Evolutionary conservation across 2,113 vertebrate species (phyloP).

Genomic region (Eupsittula cactorum): DNA sequence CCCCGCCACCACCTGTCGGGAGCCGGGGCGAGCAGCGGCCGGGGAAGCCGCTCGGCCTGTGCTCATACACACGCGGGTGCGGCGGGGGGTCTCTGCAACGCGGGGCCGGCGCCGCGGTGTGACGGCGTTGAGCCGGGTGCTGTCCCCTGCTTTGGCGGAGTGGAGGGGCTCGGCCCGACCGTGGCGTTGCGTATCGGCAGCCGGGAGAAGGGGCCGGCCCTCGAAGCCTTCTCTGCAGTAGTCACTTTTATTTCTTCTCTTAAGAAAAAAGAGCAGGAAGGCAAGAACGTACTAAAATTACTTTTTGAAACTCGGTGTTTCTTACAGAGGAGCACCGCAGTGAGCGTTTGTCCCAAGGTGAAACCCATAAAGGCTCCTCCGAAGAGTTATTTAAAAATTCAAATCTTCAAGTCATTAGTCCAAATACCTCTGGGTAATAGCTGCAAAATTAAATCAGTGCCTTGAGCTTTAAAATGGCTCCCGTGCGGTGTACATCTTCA

Average conservation of each 20-base stretch:
- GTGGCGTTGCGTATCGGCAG: fast-evolving
- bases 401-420: not conserved
- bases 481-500: not conserved
- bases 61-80: fast-evolving
- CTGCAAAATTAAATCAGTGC: not conserved
- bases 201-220: too few relatives aligned
- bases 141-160: not conserved
- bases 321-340: not conserved
- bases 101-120: not conserved
- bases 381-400: not conserved
- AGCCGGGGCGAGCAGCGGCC: fast-evolving
- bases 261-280: fast-evolving
- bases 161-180: not conserved
- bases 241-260: not conserved
- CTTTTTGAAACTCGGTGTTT: not conserved
- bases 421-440: not conserved
- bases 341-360: not conserved
- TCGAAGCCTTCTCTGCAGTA: too few relatives aligned
- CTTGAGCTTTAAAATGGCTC: not conserved
- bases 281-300: not conserved
- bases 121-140: not conserved
- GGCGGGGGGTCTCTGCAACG: too few relatives aligned
- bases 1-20: not conserved
- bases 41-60: fast-evolving
- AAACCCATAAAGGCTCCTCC: not conserved